These are phyloP conservation scores for Temnothorax unifasciatus DNA, from an alignment of 2,888 invertebrate species.

Conservation along the genomic window DNA sequence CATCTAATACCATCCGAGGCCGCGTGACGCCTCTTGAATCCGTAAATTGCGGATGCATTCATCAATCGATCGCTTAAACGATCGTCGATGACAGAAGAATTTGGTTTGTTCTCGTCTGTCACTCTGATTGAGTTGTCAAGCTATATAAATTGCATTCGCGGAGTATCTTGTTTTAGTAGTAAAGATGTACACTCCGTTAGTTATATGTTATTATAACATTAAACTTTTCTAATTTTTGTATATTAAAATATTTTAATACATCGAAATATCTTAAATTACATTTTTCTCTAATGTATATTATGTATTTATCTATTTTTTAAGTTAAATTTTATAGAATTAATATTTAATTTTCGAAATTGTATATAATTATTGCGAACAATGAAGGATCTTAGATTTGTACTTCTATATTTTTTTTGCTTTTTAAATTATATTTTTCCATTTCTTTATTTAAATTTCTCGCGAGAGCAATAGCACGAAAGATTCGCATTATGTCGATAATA, in stretches of 20 bases:
- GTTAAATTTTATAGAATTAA: background rate
- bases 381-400: background rate
- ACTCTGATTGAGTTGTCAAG: background rate
- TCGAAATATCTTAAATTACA: background rate
- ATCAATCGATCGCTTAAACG: slow-evolving; percentile 7
- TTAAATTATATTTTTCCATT: background rate
- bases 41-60: background rate
- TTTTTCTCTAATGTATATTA: background rate
- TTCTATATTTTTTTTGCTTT: background rate
- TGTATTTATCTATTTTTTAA: background rate
- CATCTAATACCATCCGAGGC: background rate
- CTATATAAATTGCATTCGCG: background rate
- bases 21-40: background rate
- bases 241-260: background rate
- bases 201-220: background rate
- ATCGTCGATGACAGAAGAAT: background rate
- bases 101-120: background rate
- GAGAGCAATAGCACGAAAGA: background rate
- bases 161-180: background rate
- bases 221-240: background rate
- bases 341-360: background rate
- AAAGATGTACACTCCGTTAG: background rate
- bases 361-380: background rate
- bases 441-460: background rate
- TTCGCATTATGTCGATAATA: background rate